phyloP scores from a whole-genome alignment of 2,888 invertebrate genomes.

The Caenorhabditis sulstoni region DNA sequence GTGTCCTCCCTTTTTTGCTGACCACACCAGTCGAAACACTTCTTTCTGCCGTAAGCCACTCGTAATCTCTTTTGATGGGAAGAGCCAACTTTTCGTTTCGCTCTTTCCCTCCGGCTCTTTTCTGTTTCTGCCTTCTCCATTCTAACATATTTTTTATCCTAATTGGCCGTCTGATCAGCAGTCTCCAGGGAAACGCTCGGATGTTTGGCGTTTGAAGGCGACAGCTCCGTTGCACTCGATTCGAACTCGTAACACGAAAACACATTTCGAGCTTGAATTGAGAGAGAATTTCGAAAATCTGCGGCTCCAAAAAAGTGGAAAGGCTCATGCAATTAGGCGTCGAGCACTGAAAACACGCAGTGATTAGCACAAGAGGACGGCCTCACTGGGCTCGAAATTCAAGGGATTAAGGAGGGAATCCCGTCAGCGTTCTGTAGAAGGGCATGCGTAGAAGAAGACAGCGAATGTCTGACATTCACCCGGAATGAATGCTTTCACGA shows the following conservation, averaged over 20 bases:
- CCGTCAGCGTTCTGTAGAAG: too few species aligned
- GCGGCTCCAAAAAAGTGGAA: neutral
- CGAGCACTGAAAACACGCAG: slow-evolving; percentile 16
- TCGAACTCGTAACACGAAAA: slow-evolving; percentile 33
- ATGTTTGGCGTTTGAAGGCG: slow-evolving; percentile 29
- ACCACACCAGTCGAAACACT: slow-evolving; percentile 59
- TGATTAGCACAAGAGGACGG: slow-evolving; percentile 24
- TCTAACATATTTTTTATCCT: slow-evolving; percentile 13
- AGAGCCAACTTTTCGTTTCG: slow-evolving; percentile 51
- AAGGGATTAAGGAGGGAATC: slow-evolving; percentile 23
- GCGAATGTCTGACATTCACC: too few species aligned
- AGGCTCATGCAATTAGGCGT: slow-evolving; percentile 29
- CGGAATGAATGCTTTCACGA: too few species aligned
- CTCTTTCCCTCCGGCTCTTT: slow-evolving; percentile 3
- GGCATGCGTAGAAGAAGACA: too few species aligned
- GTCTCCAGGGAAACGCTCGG: slow-evolving; percentile 32
- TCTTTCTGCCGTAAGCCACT: slow-evolving; percentile 45
- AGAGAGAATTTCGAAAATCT: slow-evolving; percentile 8
- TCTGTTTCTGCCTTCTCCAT: slow-evolving; percentile 9
- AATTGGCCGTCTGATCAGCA: slow-evolving; percentile 31
- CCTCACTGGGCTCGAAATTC: neutral
- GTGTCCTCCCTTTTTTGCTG: slow-evolving; percentile 41
- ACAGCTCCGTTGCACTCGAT: slow-evolving; percentile 36
- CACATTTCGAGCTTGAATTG: slow-evolving; percentile 17
- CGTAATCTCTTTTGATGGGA: slow-evolving; percentile 58